phyloP scores from a whole-genome alignment of 2,113 vertebrate genomes.

The Peromyscus leucopus region DNA sequence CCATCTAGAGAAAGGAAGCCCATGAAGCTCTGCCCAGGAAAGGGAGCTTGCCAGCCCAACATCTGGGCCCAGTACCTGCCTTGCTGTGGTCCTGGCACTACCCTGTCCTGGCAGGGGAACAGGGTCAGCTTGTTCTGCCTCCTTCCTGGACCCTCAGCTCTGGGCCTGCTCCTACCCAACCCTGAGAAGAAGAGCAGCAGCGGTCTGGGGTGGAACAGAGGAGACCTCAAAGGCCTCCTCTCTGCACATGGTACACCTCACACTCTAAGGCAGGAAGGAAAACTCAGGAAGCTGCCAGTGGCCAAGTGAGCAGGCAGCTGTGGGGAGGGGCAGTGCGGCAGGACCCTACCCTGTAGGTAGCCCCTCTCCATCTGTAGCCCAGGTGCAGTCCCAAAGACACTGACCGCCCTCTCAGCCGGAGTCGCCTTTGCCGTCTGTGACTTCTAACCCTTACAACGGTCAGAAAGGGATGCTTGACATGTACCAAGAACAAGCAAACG shows the following conservation, averaged over 20 bases:
- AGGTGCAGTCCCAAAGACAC: too few species aligned
- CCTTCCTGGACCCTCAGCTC: slow-evolving; percentile 53
- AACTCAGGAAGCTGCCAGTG: neutral
- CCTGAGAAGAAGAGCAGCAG: neutral
- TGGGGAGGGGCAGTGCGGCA: neutral
- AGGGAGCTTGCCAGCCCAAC: slow-evolving; percentile 49
- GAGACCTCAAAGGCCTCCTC: neutral
- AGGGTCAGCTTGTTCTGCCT: slow-evolving; percentile 84
- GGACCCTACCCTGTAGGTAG: neutral
- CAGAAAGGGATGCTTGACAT: neutral
- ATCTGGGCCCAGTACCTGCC: slow-evolving; percentile 75
- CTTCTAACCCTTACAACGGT: neutral
- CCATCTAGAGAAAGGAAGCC: neutral
- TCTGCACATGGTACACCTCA: neutral
- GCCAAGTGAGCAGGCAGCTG: too few species aligned
- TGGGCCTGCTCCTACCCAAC: neutral
- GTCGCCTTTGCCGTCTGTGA: neutral
- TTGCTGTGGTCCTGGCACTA: slow-evolving; percentile 77
- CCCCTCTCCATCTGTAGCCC: neutral
- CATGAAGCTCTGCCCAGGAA: neutral
- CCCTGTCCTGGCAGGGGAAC: slow-evolving; percentile 71
- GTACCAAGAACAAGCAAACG: neutral
- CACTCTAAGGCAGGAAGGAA: slow-evolving; percentile 75
- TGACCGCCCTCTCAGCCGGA: too few species aligned
- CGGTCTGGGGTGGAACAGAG: neutral